These are phyloP conservation scores for Myathropa florea DNA, from an alignment of 2,888 invertebrate species.

Conservation along the genomic window DNA sequence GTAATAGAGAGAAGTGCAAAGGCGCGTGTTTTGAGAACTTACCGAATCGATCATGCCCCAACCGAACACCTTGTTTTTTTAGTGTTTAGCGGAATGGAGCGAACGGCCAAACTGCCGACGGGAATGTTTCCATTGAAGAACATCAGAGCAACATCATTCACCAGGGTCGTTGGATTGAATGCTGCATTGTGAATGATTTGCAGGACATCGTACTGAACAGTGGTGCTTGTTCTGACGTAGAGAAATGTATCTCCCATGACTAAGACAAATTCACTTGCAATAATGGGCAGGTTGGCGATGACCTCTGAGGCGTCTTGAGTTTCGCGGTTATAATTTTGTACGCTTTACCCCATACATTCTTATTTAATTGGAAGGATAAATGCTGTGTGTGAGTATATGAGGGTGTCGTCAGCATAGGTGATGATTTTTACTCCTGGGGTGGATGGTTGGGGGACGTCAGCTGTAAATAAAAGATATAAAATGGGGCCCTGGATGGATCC, in stretches of 20 bases:
- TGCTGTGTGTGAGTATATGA: no score
- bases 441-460: no score
- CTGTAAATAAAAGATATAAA: no score
- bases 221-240: conserved; percentile 10
- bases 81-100: conserved; percentile 70
- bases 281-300: no score
- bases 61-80: conserved; percentile 74
- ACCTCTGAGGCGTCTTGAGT: no score
- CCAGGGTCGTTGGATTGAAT: conserved; percentile 59
- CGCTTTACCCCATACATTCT: no score
- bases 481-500: no score
- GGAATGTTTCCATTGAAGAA: conserved; percentile 75
- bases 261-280: conserved; percentile 70
- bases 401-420: no score
- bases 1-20: neutral
- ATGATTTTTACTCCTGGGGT: no score
- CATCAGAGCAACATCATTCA: conserved; percentile 75
- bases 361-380: no score
- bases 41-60: conserved; percentile 74
- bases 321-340: no score
- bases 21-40: conserved; percentile 34
- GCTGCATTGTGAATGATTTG: conserved; percentile 70
- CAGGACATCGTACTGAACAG: conserved; percentile 73
- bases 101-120: conserved; percentile 55
- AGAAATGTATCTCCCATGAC: conserved; percentile 75